Evolutionary conservation across 1,140 invertebrate genomes (phyloP).

Genomic region (Trichoplusia ni): DNA sequence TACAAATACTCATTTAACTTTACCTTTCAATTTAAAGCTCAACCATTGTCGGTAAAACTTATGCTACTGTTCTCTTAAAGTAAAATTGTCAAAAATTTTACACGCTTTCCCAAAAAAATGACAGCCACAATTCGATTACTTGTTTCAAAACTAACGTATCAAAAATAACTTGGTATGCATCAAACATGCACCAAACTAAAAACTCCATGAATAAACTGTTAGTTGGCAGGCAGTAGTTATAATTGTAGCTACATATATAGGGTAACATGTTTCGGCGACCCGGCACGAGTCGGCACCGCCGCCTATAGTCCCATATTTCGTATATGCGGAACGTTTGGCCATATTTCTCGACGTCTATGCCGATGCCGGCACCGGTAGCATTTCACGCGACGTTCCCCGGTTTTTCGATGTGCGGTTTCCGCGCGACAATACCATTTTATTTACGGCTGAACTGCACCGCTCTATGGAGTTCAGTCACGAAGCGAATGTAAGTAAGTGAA

Average conservation of each 20-base stretch:
- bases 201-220: background rate
- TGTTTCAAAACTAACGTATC: too few relatives aligned
- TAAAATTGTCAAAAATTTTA: too few relatives aligned
- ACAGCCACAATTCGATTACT: too few relatives aligned
- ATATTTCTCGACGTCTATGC: conserved; percentile 72
- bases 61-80: too few relatives aligned
- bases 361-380: conserved; percentile 64
- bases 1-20: too few relatives aligned
- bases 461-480: conserved; percentile 60
- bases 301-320: conserved; percentile 56
- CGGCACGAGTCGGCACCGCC: conserved; percentile 61
- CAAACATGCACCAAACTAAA: background rate
- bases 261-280: conserved; percentile 31
- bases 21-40: too few relatives aligned
- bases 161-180: too few relatives aligned
- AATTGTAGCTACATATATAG: background rate
- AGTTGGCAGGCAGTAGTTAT: background rate
- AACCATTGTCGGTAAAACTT: too few relatives aligned
- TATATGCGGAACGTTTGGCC: conserved; percentile 62
- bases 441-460: conserved; percentile 56
- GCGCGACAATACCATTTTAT: conserved; percentile 67
- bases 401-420: conserved; percentile 75
- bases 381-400: conserved; percentile 70
- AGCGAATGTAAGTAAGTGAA: conserved; percentile 55
- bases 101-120: too few relatives aligned